Evolutionary conservation across 2,113 vertebrate species (phyloP), one percentile per base, ranked within the genome.

Genomic region (Lasiurus cinereus): DNA sequence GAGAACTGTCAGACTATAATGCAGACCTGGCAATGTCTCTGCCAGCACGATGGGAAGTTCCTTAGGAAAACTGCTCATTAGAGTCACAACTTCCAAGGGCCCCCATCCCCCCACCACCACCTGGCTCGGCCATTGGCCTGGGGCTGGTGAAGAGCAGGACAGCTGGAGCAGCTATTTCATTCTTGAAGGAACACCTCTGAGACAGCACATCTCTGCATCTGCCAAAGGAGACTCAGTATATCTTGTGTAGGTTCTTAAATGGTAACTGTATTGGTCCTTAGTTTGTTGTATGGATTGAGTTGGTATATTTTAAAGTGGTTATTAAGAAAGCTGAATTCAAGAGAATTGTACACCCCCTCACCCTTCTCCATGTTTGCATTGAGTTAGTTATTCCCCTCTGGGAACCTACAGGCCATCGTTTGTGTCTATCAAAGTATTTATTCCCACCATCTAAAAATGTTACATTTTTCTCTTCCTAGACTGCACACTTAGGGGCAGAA

Each of bases 261-360:
- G n/a, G 19, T 66, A 70, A 66, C 10, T 74, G 18, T 54, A 48
- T 66, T 67, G 62, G 56, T 66, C 52, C 36, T 64, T 52, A 77
- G 46, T 21, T 77, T 24, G 14, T 84, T 29, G 6, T 90, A 83
- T 74, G 39, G 21, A 69, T 54, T 78, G 12, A 36, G 27, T 92
- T 89, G 52, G 62, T 92, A 27, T 74, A 67, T 89, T 89, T 66
- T 84, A 27, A 92, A 90, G 36, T 84, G 29, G 22, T 70, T 91
- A 89, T 78, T 91, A 77, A 27, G 48, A 87, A 86, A 89, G 14
- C 31, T 79, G 22, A 83, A n/a, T 79, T 83, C 33, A 86, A 85
- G 15, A 85, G 13, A 88, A 66, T 7, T 90, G 18, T 43, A 70
- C 1, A 13, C 21, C 9, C 4, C 36, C 4, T 22, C 8, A 9